Conservation (phyloP, 2,888 invertebrate genomes). For the Lissocephala sabroskyi region DNA sequence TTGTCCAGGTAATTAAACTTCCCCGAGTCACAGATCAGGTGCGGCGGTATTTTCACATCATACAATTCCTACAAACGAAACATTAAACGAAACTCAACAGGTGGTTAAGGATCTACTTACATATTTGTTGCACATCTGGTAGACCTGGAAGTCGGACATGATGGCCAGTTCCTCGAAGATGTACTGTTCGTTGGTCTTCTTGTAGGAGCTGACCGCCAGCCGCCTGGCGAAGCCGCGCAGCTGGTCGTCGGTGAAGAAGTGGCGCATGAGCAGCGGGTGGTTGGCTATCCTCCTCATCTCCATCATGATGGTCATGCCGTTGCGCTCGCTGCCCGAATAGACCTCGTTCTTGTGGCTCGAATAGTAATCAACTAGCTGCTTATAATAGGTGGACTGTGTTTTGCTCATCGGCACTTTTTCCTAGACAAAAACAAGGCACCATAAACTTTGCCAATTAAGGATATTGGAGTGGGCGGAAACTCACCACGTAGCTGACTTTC, state of each 20-base stretch:
- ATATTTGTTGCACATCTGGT: conserved; percentile 81
- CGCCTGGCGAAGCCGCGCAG: conserved; percentile 80
- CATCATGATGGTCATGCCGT: conserved; percentile 89
- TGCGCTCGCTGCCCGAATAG: conserved; percentile 76
- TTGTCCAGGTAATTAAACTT: conserved; percentile 88
- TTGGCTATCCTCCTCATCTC: conserved; percentile 94
- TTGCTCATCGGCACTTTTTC: conserved; percentile 78
- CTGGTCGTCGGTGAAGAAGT: conserved; percentile 79
- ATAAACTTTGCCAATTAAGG: not conserved
- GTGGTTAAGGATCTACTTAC: too few species aligned
- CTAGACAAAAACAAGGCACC: conserved; percentile 33
- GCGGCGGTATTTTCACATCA: conserved; percentile 78
- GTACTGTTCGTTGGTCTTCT: conserved; percentile 83
- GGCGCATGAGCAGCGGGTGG: conserved; percentile 90
- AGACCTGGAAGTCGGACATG: conserved; percentile 94
- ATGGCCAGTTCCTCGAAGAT: conserved; percentile 90
- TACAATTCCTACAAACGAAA: conserved; percentile 75
- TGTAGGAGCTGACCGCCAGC: conserved; percentile 81
- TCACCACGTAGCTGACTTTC: conserved; percentile 82
- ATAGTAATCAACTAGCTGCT: conserved; percentile 80
- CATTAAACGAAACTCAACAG: not conserved
- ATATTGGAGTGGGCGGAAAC: conserved; percentile 16
- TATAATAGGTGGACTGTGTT: conserved; percentile 83
- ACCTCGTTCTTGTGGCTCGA: conserved; percentile 77
- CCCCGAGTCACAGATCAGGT: conserved; percentile 85